Evolutionary conservation across 2,888 invertebrate genomes (phyloP), one percentile per base, ranked within the genome.

Genomic region (Papilio demoleus): DNA sequence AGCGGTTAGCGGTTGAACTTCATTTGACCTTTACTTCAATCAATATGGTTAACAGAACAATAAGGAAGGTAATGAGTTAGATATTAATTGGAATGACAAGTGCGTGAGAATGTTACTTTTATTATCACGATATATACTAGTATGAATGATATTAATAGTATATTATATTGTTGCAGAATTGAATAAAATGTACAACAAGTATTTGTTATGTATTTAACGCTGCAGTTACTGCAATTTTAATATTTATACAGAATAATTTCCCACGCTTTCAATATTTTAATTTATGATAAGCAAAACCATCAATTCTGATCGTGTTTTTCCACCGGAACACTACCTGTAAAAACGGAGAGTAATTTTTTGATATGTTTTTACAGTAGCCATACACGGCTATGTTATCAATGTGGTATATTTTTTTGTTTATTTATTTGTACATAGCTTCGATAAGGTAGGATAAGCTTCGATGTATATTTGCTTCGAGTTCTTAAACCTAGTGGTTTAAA

Each of bases 51-150:
- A 31, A 53, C n/a, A 31, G n/a, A 31, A 53, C 53, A 27, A 53
- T 53, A 53, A 53, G 31, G 53, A 53, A 53, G 27, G 27, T 50
- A 31, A 27, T 53, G 5, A 53, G 31, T 31, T 31, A n/a, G n/a
- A n/a, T n/a, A 53, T 31, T 31, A 53, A 22, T 45, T 17, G 53
- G 53, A 53, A 53, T 53, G 31, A 53, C 27, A 31, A 5, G 53
- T 53, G 53, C 53, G 53, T 53, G 53, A 53, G 53, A 53, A 53
- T 53, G 53, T 53, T 17, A 31, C 31, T 31, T 53, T 53, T 31
- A 53, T 53, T 53, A 14, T 17, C 53, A n/a, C 53, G 31, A n/a
- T 9, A 53, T 0, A 12, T 50, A 38, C 12, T 38, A n/a, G n/a
- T 38, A 12, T 11, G 8, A 12, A 38, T 31, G 31, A 8, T 47